Percentiles rank a stretch among this genome's conserved stretches.
phyloP scores from a whole-genome alignment of 2,888 invertebrate genomes.

The Tenthredo distinguenda region DNA sequence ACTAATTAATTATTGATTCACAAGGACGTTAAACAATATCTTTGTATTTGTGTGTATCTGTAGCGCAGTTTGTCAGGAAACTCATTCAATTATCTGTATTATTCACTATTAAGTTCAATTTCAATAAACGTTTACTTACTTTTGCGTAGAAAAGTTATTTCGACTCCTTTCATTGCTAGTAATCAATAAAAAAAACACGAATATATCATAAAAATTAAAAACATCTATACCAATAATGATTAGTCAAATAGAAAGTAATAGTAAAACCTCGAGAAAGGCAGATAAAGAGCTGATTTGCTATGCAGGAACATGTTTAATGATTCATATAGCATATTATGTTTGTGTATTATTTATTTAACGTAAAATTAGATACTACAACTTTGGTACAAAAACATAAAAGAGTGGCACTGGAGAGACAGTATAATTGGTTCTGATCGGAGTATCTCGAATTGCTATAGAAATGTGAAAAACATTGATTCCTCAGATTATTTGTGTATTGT shows the following conservation, averaged over 20 bases:
- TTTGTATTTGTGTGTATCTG: too few species aligned
- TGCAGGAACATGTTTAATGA: neutral
- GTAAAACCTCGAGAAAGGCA: neutral
- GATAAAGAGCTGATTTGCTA: too few species aligned
- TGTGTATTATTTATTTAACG: conserved; percentile 74
- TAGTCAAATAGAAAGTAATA: neutral
- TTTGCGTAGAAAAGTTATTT: neutral
- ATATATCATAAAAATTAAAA: neutral
- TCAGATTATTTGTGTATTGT: conserved; percentile 15
- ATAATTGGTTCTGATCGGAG: conserved; percentile 38
- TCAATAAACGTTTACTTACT: neutral
- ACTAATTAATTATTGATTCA: too few species aligned
- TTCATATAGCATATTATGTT: neutral
- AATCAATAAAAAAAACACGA: neutral
- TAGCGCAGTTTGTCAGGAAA: neutral
- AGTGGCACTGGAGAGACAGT: conserved; percentile 72
- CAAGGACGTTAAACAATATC: too few species aligned
- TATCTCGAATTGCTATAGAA: conserved; percentile 38
- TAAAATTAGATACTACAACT: conserved; percentile 78
- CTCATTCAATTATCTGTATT: neutral
- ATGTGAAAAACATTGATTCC: conserved; percentile 37
- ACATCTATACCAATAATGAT: neutral
- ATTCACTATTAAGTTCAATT: neutral
- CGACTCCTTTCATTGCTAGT: neutral
- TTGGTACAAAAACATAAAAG: conserved; percentile 79